These are phyloP conservation scores for Aotus griseimembra DNA, from an alignment of 2,797 vertebrate genomes.

Conservation along the genomic window DNA sequence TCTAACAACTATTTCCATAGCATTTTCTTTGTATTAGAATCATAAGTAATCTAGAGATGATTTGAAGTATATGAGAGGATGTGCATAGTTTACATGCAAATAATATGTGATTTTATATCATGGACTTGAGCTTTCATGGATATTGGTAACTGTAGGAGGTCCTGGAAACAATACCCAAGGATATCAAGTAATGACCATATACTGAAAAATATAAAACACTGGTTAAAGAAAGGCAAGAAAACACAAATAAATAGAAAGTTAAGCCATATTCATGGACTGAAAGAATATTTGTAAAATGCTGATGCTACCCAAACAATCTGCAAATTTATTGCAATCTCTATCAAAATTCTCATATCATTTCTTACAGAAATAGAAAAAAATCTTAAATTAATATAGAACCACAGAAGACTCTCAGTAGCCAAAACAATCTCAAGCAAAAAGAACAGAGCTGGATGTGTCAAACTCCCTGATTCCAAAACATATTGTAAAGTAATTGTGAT, in stretches of 20 bases:
- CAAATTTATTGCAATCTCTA: neutral
- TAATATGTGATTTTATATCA: neutral
- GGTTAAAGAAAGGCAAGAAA: neutral
- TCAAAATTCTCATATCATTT: neutral
- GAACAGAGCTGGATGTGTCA: neutral
- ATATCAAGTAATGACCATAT: accelerated
- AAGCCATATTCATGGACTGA: neutral
- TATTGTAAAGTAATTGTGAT: neutral
- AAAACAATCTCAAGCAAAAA: neutral
- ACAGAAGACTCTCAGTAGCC: neutral
- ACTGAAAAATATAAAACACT: neutral
- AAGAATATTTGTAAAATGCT: neutral
- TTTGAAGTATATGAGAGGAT: neutral
- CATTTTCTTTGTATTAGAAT: neutral
- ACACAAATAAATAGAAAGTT: neutral
- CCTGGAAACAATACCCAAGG: neutral
- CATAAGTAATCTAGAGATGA: neutral
- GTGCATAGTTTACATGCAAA: neutral
- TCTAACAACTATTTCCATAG: neutral
- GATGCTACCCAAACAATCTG: too few species aligned
- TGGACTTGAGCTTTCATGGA: neutral
- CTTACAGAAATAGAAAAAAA: neutral
- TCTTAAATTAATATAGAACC: neutral
- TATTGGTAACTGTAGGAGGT: neutral
- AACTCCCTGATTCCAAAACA: neutral